These are phyloP conservation scores for Synanthedon vespiformis DNA, from an alignment of 2,888 invertebrate genomes.

Conservation along the genomic window DNA sequence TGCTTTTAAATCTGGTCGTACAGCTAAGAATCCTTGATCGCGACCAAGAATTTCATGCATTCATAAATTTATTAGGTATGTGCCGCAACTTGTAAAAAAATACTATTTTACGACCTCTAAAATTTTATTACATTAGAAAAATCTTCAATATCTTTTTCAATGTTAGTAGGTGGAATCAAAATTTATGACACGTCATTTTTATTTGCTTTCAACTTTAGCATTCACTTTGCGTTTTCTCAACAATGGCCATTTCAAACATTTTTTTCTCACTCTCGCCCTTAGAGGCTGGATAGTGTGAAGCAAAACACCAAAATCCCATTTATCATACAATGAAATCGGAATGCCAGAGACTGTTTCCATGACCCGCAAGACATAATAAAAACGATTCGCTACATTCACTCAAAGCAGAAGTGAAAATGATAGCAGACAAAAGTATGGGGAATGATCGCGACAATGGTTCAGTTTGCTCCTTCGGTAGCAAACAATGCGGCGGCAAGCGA, in stretches of 20 bases:
- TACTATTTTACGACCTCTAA: too few species aligned
- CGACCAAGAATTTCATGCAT: too few species aligned
- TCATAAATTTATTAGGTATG: too few species aligned
- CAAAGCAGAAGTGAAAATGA: conserved; percentile 59
- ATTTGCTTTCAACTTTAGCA: conserved; percentile 37
- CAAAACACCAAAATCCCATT: conserved; percentile 43
- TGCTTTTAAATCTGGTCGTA: too few species aligned
- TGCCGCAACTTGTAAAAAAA: too few species aligned
- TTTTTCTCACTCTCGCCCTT: conserved; percentile 27
- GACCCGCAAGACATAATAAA: conserved; percentile 52
- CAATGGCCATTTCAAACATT: conserved; percentile 48
- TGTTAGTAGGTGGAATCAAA: too few species aligned
- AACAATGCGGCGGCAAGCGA: conserved; percentile 60
- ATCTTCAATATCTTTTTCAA: too few species aligned
- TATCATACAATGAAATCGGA: conserved; percentile 46
- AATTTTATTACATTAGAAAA: too few species aligned
- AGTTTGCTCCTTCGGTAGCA: conserved; percentile 41
- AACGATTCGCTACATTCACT: conserved; percentile 44
- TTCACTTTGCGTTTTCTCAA: conserved; percentile 23
- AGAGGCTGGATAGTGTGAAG: conserved; percentile 29
- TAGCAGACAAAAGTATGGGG: conserved; percentile 55
- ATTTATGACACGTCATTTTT: conserved; percentile 18
- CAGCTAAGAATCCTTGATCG: too few species aligned
- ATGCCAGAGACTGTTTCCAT: conserved; percentile 31
- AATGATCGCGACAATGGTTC: conserved; percentile 41